Base-by-base conservation (phyloP, 2,113 vertebrate species). In the Peromyscus maniculatus region DNA sequence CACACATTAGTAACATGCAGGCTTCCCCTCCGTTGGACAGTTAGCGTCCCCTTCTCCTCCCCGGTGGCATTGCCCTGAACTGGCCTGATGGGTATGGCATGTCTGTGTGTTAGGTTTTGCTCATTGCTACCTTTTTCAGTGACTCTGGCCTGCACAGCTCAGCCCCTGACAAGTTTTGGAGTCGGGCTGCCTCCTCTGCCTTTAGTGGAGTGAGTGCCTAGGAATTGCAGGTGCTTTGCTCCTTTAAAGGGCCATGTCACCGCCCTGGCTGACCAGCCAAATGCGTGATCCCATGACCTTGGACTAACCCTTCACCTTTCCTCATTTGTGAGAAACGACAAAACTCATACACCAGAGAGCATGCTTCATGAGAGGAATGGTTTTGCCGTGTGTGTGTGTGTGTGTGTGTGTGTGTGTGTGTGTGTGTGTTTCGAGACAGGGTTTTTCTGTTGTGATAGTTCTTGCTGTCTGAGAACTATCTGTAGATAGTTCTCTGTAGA, bases 241-340 rank as follows among this genome's bases (percentile, higher is more conserved):
- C 10, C 6, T 67, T 15, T 43, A 26, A 39, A 71, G 64, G 71
- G 33, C 67, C 67, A 4, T 75, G 39, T 55, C 33, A n/a, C 31
- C 7, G 80, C 28, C 36, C 33, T 46, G 67, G 15, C 59, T 46
- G 75, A 17, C 80, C 49, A 46, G n/a, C n/a, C 12, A 10, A 55
- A 19, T 64, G n/a, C 4, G 9, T 21, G 55, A 26, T 22, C 39
- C 24, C 13, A 55, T 95, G 95, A 96, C 95, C 97, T 97, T 93
- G 97, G 69, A 12, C 62, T 49, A 3, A 24, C 67, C 33, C 55
- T 80, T 84, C 3, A 28, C 57, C 74, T 49, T 69, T 33, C 55
- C 19, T 75, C 5, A 0, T 59, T 46, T 43, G 49, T 64, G 49
- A 75, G 71, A 62, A 49, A 43, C n/a, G 33, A 79, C 9, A 55